Evolutionary conservation across 2,113 vertebrate genomes (phyloP).

Genomic region (Rousettus leschenaultii): DNA sequence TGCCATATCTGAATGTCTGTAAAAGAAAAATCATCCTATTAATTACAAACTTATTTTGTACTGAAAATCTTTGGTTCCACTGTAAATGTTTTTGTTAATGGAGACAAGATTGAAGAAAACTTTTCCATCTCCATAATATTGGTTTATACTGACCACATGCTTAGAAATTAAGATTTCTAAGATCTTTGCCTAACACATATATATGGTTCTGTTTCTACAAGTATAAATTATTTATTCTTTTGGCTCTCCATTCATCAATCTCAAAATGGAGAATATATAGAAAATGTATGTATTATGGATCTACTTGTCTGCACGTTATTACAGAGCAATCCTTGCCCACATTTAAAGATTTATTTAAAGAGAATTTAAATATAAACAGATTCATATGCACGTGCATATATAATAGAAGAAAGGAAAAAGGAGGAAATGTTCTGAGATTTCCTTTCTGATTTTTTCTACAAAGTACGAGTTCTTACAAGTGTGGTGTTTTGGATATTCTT

Average conservation of each 20-base stretch:
- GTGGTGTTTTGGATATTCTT: not conserved
- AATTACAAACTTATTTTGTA: conserved; percentile 26
- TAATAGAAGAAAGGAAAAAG: conserved; percentile 41
- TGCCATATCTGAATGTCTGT: not conserved
- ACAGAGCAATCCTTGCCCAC: conserved; percentile 56
- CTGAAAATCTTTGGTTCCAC: conserved; percentile 26
- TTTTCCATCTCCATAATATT: conserved; percentile 7
- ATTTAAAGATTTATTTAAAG: conserved; percentile 70
- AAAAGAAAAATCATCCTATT: conserved; percentile 19
- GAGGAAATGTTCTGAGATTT: conserved; percentile 55
- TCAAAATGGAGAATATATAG: conserved; percentile 57
- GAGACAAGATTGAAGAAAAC: conserved; percentile 17
- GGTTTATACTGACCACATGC: conserved; percentile 43
- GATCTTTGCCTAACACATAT: conserved; percentile 18
- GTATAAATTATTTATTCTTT: conserved; percentile 57
- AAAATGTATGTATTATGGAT: conserved; percentile 60
- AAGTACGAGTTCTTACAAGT: not conserved
- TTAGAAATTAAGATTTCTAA: conserved; percentile 52
- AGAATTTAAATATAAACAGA: conserved; percentile 71
- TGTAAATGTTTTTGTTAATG: conserved; percentile 42
- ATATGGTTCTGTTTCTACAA: conserved; percentile 36
- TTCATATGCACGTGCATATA: conserved; percentile 39
- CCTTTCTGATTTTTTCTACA: conserved; percentile 35
- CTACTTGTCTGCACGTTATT: conserved; percentile 64
- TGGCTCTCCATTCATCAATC: conserved; percentile 56